Conservation (phyloP, 2,113 vertebrate genomes). For the Dunckerocampus dactyliophorus region DNA sequence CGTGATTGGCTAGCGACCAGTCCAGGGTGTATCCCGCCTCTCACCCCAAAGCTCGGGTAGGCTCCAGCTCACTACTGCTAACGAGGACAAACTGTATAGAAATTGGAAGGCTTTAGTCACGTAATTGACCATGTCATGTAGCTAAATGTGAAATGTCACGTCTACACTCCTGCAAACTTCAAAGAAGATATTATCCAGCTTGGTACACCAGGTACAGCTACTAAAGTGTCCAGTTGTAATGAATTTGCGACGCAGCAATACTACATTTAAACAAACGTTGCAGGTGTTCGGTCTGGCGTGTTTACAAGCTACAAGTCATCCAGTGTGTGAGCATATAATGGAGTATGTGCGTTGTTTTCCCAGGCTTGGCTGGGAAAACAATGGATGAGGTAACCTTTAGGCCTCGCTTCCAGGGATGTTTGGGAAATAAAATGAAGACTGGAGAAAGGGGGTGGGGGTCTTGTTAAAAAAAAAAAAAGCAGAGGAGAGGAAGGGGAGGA, state of each 20-base stretch:
- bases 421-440: conserved; percentile 60
- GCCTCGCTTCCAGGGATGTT: conserved; percentile 68
- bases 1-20: too few species aligned
- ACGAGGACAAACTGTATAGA: too few species aligned
- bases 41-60: too few species aligned
- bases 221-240: not conserved
- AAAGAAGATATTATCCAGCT: too few species aligned
- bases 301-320: conserved; percentile 47
- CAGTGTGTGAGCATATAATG: conserved; percentile 28
- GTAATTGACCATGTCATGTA: too few species aligned
- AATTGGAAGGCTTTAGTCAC: too few species aligned
- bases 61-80: too few species aligned
- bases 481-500: conserved; percentile 80
- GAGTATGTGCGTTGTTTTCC: not conserved
- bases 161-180: too few species aligned
- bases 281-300: conserved; percentile 9
- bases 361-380: conserved; percentile 45
- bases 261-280: conserved; percentile 12
- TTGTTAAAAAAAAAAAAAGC: conserved; percentile 41
- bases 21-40: too few species aligned
- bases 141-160: too few species aligned
- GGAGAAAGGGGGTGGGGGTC: conserved; percentile 59
- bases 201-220: too few species aligned
- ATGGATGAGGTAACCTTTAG: conserved; percentile 70
- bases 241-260: not conserved